A percentile compares a stretch with the other conserved stretches of the same genome.
Evolutionary conservation across 2,888 invertebrate species (phyloP).

Genomic region (Ormyrus rosae): DNA sequence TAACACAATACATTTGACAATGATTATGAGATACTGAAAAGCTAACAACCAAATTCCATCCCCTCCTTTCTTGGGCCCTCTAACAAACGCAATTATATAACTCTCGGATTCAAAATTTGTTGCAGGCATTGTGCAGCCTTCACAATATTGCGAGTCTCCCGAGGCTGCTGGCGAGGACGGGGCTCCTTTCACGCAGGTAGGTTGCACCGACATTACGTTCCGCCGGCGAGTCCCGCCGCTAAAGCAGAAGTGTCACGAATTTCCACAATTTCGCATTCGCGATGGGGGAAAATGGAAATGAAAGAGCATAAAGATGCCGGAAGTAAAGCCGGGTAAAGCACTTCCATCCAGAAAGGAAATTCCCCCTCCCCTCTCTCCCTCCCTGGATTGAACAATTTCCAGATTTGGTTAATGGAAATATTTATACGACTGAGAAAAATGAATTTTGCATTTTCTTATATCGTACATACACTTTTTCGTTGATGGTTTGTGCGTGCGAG

Average conservation of each 20-base stretch:
- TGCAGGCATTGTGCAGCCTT: constrained; percentile 55
- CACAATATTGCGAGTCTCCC: constrained; percentile 55
- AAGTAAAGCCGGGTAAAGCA: constrained; percentile 5
- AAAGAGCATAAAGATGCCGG: constrained; percentile 22
- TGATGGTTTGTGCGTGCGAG: too few species aligned
- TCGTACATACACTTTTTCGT: too few species aligned
- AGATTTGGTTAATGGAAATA: too few species aligned
- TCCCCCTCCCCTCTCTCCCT: too few species aligned
- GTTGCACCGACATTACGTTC: background rate
- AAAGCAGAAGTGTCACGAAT: constrained; percentile 38
- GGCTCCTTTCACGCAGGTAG: constrained; percentile 56
- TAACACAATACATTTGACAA: too few species aligned
- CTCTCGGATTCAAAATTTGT: background rate
- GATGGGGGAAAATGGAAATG: constrained; percentile 17
- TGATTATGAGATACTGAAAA: too few species aligned
- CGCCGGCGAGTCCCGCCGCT: background rate
- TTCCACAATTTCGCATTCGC: constrained; percentile 30
- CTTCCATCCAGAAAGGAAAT: background rate
- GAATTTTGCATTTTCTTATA: too few species aligned
- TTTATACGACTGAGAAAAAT: too few species aligned
- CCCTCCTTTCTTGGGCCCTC: too few species aligned
- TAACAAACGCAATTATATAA: too few species aligned
- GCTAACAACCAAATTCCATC: too few species aligned
- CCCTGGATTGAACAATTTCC: too few species aligned
- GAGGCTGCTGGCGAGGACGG: constrained; percentile 51